Evolutionary conservation across 2,113 vertebrate genomes (phyloP).

Genomic region (Hippocampus abdominalis): DNA sequence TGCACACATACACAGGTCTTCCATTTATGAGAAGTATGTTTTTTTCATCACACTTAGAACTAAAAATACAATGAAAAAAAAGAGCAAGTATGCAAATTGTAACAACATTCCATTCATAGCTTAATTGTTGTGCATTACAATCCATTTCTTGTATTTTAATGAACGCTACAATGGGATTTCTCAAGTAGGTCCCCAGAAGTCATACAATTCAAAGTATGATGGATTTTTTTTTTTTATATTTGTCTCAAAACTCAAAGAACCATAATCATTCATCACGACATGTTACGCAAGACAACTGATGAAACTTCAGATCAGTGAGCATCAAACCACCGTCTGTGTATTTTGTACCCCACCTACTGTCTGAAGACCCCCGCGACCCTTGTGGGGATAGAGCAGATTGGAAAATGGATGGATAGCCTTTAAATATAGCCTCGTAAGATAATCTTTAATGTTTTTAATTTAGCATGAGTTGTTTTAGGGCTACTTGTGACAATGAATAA

Average conservation of each 20-base stretch:
- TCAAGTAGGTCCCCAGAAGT: not conserved
- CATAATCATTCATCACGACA: not conserved
- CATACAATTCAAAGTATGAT: not conserved
- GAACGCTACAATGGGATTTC: not conserved
- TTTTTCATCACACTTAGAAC: slow-evolving; percentile 1
- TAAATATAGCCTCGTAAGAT: too few species aligned
- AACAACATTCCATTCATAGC: not conserved
- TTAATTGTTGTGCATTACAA: not conserved
- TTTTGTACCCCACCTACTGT: too few species aligned
- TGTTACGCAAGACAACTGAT: not conserved
- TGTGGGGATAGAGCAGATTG: too few species aligned
- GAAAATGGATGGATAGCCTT: too few species aligned
- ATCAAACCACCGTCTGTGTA: too few species aligned
- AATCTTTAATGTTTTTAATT: too few species aligned
- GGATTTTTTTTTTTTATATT: not conserved
- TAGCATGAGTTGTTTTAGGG: too few species aligned
- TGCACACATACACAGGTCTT: slow-evolving; percentile 8
- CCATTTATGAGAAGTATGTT: slow-evolving; percentile 5
- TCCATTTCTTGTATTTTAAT: not conserved
- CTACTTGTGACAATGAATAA: too few species aligned
- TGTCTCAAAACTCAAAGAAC: not conserved
- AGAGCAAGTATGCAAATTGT: not conserved
- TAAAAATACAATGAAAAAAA: slow-evolving; percentile 1
- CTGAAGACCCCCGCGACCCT: too few species aligned
- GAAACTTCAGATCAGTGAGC: too few species aligned